Conservation (phyloP, 2,797 vertebrate genomes). For the Chromobotia macracanthus region DNA sequence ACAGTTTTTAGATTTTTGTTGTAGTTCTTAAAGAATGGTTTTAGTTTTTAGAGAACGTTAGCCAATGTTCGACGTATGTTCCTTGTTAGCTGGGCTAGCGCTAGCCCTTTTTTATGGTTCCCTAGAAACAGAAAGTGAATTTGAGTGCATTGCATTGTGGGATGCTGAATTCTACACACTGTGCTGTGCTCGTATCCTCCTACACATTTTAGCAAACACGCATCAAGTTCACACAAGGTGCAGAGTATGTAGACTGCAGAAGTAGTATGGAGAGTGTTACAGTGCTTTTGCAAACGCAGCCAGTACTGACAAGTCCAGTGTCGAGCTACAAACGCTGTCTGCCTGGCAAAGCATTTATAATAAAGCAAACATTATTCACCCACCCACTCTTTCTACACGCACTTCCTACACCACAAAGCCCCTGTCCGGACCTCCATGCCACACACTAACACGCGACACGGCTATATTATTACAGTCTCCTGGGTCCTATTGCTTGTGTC, state of each 20-base stretch:
- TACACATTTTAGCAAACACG: not conserved
- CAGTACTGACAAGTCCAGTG: not conserved
- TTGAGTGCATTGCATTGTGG: not conserved
- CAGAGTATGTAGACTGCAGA: no score
- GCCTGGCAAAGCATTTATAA: not conserved
- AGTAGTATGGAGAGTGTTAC: not conserved
- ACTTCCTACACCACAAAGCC: not conserved
- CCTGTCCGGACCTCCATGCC: slow-evolving; percentile 9
- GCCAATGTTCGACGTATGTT: no score
- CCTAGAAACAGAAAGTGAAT: not conserved
- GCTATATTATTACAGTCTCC: slow-evolving; percentile 44
- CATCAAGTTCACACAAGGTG: no score
- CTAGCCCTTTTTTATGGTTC: no score
- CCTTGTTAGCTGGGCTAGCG: no score
- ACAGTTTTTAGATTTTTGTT: no score
- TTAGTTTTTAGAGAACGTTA: no score
- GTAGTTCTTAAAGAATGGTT: no score
- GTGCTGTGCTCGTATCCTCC: not conserved
- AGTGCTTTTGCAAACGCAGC: not conserved
- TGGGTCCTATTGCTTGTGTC: slow-evolving; percentile 61
- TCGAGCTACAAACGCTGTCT: slow-evolving; percentile 16
- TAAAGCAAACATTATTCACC: slow-evolving; percentile 31
- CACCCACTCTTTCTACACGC: not conserved
- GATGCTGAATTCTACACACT: not conserved
- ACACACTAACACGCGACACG: slow-evolving; percentile 19